These are phyloP conservation scores for Pristis pectinata DNA, from an alignment of 2,797 vertebrate species.

Conservation along the genomic window DNA sequence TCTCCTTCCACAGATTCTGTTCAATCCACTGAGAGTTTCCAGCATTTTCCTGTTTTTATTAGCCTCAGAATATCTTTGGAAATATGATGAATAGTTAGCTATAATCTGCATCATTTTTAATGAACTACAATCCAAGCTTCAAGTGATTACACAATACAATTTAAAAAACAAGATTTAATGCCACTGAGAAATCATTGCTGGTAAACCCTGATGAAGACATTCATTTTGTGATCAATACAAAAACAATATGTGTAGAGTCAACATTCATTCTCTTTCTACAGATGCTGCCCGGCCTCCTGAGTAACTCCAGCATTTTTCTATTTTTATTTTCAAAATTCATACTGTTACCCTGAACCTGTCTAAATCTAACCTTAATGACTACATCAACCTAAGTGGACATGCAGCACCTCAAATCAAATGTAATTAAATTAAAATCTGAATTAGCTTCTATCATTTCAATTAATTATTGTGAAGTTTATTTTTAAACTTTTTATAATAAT, in stretches of 20 bases:
- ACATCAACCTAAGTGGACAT: neutral
- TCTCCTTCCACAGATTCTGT: too few relatives aligned
- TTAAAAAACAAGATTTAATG: neutral
- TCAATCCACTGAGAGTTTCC: too few relatives aligned
- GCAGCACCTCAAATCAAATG: neutral
- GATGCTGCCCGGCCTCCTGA: too few relatives aligned
- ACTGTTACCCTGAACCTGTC: neutral
- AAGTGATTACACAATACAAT: neutral
- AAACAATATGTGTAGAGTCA: neutral
- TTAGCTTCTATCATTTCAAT: neutral
- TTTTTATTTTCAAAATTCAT: neutral
- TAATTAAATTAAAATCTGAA: neutral
- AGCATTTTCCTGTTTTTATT: too few relatives aligned
- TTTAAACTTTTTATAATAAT: neutral
- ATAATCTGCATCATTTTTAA: neutral
- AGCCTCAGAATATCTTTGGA: neutral
- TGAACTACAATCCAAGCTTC: neutral
- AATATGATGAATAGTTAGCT: neutral
- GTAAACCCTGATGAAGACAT: neutral
- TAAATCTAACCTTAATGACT: conserved; percentile 18
- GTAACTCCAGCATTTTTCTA: too few relatives aligned
- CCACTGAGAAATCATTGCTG: neutral
- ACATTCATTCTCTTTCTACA: too few relatives aligned
- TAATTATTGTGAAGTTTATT: neutral
- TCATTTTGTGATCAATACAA: neutral